These are phyloP conservation scores for Pheosia gnoma DNA, from an alignment of 2,888 invertebrate genomes.

Conservation along the genomic window DNA sequence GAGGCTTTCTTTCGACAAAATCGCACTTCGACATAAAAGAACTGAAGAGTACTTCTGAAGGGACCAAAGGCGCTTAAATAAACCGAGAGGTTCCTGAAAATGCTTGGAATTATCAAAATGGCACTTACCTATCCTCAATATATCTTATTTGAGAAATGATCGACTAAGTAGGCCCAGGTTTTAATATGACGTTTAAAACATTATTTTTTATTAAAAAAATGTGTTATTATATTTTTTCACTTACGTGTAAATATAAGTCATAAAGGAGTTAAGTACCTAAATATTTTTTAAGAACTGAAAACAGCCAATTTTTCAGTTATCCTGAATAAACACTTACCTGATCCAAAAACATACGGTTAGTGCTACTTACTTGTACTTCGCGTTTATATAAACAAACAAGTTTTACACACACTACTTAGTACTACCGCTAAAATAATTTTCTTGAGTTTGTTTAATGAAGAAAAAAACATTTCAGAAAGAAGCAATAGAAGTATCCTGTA, in stretches of 20 bases:
- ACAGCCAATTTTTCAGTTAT: too few species aligned
- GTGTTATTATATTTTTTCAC: too few species aligned
- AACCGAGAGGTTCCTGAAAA: neutral
- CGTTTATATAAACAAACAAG: too few species aligned
- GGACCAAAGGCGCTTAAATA: neutral
- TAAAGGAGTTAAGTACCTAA: too few species aligned
- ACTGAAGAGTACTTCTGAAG: neutral
- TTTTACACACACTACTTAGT: neutral
- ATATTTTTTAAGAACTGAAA: too few species aligned
- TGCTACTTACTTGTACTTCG: too few species aligned
- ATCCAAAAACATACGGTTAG: too few species aligned
- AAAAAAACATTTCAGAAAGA: neutral
- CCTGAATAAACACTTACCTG: too few species aligned
- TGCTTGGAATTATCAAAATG: slow-evolving; percentile 4
- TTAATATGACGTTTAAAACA: too few species aligned
- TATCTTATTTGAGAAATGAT: neutral
- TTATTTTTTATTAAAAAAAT: too few species aligned
- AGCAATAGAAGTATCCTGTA: neutral
- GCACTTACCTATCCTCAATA: neutral
- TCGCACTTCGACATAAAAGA: slow-evolving; percentile 2
- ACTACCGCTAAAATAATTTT: neutral
- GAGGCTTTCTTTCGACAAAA: neutral
- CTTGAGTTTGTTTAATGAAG: neutral
- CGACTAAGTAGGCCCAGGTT: too few species aligned
- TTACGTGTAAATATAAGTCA: too few species aligned